These are phyloP conservation scores for Eriosoma lanigerum DNA, from an alignment of 1,140 invertebrate genomes.

Conservation along the genomic window DNA sequence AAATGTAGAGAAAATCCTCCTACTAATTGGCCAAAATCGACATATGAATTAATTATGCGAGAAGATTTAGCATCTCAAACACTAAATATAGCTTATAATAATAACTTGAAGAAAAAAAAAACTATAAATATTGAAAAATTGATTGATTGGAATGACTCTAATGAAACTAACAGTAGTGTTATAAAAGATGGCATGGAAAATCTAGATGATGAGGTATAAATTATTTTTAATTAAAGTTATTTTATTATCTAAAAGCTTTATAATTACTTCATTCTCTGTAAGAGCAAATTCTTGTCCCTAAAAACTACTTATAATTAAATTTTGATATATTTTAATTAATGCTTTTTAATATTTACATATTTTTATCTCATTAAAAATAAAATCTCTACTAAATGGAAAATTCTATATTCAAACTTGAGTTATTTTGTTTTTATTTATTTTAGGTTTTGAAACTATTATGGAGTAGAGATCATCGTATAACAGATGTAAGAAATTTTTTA, in stretches of 20 bases:
- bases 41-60: constrained; percentile 78
- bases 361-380: too few relatives aligned
- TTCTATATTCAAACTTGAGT: too few relatives aligned
- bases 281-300: too few relatives aligned
- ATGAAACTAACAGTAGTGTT: constrained; percentile 52
- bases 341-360: too few relatives aligned
- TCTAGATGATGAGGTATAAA: constrained; percentile 51
- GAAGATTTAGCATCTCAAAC: constrained; percentile 67
- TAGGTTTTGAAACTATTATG: constrained; percentile 71
- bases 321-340: too few relatives aligned
- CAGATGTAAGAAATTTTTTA: constrained; percentile 81
- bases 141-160: constrained; percentile 26
- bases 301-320: too few relatives aligned
- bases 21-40: constrained; percentile 72
- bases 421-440: constrained; percentile 52
- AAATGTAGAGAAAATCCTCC: constrained; percentile 75
- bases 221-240: background rate
- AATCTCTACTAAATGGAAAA: too few relatives aligned
- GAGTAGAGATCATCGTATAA: constrained; percentile 74
- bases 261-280: too few relatives aligned
- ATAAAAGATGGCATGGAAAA: constrained; percentile 56
- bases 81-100: background rate
- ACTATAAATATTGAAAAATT: constrained; percentile 34
- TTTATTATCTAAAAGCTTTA: background rate
- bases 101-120: constrained; percentile 9